Evolutionary conservation across 2,888 invertebrate species (phyloP).

Genomic region (Drosophila hamatofila): DNA sequence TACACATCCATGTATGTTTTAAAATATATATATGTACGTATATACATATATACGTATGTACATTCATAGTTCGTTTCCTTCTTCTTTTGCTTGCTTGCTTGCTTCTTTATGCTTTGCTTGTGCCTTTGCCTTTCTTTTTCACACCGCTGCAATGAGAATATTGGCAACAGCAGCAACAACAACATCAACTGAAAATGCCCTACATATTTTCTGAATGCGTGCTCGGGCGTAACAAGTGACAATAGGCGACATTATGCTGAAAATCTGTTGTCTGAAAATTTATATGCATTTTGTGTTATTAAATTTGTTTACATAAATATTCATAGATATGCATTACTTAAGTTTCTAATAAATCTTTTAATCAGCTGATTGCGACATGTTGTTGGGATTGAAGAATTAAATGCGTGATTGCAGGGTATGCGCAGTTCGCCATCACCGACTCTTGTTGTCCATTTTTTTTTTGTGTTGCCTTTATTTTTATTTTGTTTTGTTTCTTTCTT

Average conservation of each 20-base stretch:
- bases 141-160: constrained; percentile 68
- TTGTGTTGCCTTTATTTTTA: constrained; percentile 55
- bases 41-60: constrained; percentile 16
- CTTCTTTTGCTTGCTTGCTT: constrained; percentile 59
- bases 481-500: constrained; percentile 40
- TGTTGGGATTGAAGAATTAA: background rate
- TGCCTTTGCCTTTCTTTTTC: constrained; percentile 62
- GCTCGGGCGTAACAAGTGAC: constrained; percentile 38
- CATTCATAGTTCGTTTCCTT: constrained; percentile 70
- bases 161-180: constrained; percentile 62
- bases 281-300: background rate
- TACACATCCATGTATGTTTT: constrained; percentile 17
- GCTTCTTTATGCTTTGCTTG: constrained; percentile 61
- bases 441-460: constrained; percentile 64
- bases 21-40: background rate
- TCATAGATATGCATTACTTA: background rate
- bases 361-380: background rate
- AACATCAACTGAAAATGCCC: constrained; percentile 51
- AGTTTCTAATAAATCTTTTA: background rate
- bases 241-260: background rate
- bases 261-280: background rate
- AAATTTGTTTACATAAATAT: background rate
- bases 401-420: constrained; percentile 52
- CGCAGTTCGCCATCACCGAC: constrained; percentile 14
- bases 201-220: constrained; percentile 75